Evolutionary conservation across 2,888 invertebrate genomes (phyloP), one percentile per base, ranked within the genome.

Genomic region (Automeris io): DNA sequence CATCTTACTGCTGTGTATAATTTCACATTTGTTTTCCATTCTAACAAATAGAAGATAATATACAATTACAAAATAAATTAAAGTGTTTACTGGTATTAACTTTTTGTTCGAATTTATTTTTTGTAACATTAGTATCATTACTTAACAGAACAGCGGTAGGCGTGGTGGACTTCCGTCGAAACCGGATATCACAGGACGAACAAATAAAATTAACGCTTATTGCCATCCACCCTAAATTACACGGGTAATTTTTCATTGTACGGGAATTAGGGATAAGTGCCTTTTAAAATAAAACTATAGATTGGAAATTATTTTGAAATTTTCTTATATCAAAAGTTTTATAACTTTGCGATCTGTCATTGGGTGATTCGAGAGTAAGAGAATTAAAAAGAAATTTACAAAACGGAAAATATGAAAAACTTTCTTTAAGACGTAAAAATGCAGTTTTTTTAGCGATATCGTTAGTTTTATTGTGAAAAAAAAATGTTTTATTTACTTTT

Each of bases 191-290:
- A 59, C 55, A 58, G 65, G 62, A 66, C 56, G 68, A 65, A 68
- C 80, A 79, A 83, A 85, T 81, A 77, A 82, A 81, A 81, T 80
- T 81, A 79, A 71, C 73, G 71, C 66, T 76, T 74, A 76, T 75
- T 73, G 69, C 71, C 65, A 63, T 60, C 56, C 55, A 52, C 54
- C 59, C 61, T 54, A 58, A 61, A 65, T 61, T 54, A 57, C 49
- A 54, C 45, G 51, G 49, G 57, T 61, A 55, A 47, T 49, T 57
- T 61, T 61, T 61, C 56, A 57, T 56, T 59, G 43, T 47, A 39
- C 43, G 47, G 39, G 34, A 47, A 40, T 44, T 23, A 18, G 9
- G 12, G 21, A 21, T n/a, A 29, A 4, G 8, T 25, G 11, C 8
- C n/a, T 22, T 3, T 13, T 19, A 33, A n/a, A n/a, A n/a, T n/a